Evolutionary conservation across 2,888 invertebrate species (phyloP).

Genomic region (Phyllotreta striolata): DNA sequence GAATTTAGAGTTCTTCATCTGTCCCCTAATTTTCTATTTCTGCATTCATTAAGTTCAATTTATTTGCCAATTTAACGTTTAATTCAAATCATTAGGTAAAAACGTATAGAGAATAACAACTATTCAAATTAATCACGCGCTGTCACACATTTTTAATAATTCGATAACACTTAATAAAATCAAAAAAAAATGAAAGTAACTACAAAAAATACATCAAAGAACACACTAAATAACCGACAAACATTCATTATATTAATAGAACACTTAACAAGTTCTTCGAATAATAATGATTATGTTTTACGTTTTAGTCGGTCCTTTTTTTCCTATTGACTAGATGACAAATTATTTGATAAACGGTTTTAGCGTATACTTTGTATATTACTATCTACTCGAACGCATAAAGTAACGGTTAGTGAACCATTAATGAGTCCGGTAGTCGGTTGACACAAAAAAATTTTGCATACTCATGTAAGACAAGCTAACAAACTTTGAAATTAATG

Average conservation of each 20-base stretch:
- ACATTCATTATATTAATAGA: slow-evolving; percentile 12
- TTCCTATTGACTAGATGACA: slow-evolving; percentile 18
- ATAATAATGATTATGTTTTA: slow-evolving; percentile 12
- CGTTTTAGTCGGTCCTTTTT: not conserved
- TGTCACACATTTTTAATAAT: no score
- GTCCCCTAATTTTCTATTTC: no score
- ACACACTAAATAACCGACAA: slow-evolving; percentile 4
- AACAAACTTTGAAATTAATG: not conserved
- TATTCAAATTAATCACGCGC: no score
- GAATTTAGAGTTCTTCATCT: no score
- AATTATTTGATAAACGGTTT: slow-evolving; percentile 19
- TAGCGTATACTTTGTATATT: not conserved
- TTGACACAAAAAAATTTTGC: slow-evolving; percentile 16
- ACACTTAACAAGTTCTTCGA: slow-evolving; percentile 10
- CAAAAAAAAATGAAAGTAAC: not conserved
- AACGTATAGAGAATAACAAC: no score
- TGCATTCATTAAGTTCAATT: no score
- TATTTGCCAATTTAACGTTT: no score
- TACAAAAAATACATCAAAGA: not conserved
- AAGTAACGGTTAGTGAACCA: slow-evolving; percentile 23
- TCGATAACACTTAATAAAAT: not conserved
- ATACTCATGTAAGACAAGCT: slow-evolving; percentile 13
- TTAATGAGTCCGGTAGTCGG: slow-evolving; percentile 16
- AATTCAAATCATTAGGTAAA: no score
- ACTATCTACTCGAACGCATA: no score